Evolutionary conservation across 2,797 vertebrate genomes (phyloP), one percentile per base, ranked within the genome.

Genomic region (Trematomus bernacchii): DNA sequence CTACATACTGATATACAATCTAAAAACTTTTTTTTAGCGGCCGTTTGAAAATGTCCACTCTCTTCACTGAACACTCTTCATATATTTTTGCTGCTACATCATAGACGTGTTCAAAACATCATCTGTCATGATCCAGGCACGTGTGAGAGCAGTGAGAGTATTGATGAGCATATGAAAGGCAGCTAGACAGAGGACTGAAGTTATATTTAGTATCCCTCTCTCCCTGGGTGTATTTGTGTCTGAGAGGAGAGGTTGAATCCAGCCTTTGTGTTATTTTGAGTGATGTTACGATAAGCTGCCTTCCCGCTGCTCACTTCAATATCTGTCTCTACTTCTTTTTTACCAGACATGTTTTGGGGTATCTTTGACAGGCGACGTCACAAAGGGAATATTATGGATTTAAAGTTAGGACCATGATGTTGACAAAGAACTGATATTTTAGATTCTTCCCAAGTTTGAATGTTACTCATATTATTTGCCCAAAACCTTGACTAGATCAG

Each of bases 161-260:
- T 81, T 83, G 80, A 89, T 86, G 70, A 74, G 65, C 73, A 84
- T 75, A 82, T 69, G 80, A 85, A 73, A 79, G 70, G 30, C 66
- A 52, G 79, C 3, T 59, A 44, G 75, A 73, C 63, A 66, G 85
- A 63, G 66, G 71, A 50, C 47, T 62, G 55, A 6, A 51, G 69
- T 82, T 91, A 91, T 89, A 89, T 91, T 91, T 91, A 91, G 89
- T 30, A 79, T 37, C 83, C 57, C 76, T 55, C 67, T 75, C 85
- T 85, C 85, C 11, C 19, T 2, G 68, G 86, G 66, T 68, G 55
- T 89, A 91, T 87, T 92, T 91, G 80, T 59, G 76, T 87, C 85
- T 86, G 86, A 85, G 79, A 72, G 73, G 65, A 77, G 76, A 85
- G 60, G 72, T 55, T 82, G 77, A 85, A 84, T 21, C 10, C 64